Percentiles rank a stretch among this genome's conserved stretches.
Evolutionary conservation across 2,888 invertebrate genomes (phyloP).

Genomic region (Acanthosoma haemorrhoidale): DNA sequence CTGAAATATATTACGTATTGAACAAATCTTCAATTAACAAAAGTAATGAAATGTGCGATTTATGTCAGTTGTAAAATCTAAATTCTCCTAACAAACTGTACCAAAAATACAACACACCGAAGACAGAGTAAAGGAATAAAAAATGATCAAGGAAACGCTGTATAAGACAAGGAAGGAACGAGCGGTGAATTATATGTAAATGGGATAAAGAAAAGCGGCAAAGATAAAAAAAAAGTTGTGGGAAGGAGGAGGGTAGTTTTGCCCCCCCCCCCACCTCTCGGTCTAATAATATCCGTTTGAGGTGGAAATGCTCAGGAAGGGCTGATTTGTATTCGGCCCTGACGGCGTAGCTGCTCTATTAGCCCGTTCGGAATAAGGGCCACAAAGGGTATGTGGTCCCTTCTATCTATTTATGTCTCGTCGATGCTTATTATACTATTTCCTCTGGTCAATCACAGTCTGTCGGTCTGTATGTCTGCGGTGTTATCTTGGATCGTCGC

Average conservation of each 20-base stretch:
- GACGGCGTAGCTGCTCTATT: not conserved
- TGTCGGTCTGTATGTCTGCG: not conserved
- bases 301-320: conserved; percentile 12
- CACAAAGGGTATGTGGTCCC: not conserved
- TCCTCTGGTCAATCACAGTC: conserved; percentile 2
- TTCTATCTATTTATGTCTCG: not conserved
- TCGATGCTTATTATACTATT: too few relatives aligned
- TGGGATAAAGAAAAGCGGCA: conserved; percentile 4
- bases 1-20: too few relatives aligned
- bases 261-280: too few relatives aligned
- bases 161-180: not conserved
- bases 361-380: not conserved
- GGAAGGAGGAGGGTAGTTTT: not conserved
- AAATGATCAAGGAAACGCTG: not conserved
- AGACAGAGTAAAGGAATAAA: not conserved
- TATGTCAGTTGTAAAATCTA: too few relatives aligned
- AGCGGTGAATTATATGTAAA: conserved; percentile 7
- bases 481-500: not conserved
- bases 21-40: too few relatives aligned
- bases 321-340: conserved; percentile 1
- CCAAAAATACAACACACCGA: too few relatives aligned
- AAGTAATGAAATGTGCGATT: too few relatives aligned
- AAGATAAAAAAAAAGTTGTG: conserved; percentile 9
- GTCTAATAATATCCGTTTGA: conserved; percentile 12
- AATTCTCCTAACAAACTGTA: too few relatives aligned